Base-by-base conservation (phyloP, 1,140 invertebrate species). In the Amphibalanus amphitrite region DNA sequence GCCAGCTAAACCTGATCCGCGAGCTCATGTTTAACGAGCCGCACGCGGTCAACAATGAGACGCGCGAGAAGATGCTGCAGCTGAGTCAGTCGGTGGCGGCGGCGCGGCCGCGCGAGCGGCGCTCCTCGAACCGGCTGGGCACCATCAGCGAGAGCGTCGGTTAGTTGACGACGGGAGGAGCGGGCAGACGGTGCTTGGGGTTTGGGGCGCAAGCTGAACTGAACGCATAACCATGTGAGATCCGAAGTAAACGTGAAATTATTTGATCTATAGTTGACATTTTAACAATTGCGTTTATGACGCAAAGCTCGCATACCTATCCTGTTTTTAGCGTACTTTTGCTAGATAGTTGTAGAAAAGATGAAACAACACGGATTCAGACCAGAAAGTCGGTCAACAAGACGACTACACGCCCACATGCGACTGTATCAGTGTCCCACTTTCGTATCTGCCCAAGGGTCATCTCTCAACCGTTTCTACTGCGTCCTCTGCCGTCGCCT, bases 141-240 rank as follows among this genome's bases (percentile, higher is more conserved):
- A 65, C 64, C 64, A 65, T 65, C 64, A 65, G 64, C 64, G 64
- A 65, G 64, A 65, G 64, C 26, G 64, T 65, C 64, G 64, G 64
- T 65, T 15, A 38, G 64, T 65, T 6, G 23, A 23, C 26, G 26
- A n/a, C 13, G 13, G 47, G 13, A 25, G 13, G 47, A 15, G 47
- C 47, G 13, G 13, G 13, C 13, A 15, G 47, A 15, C 13, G 13
- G 47, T 59, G 25, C 25, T 15, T 59, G 47, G 25, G 47, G 13
- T 13, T 59, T 13, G 25, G 47, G 13, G 47, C 25, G 47, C 25
- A 13, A 15, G 47, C 25, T 13, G 13, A 59, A 15, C 13, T 59
- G 47, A 59, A 25, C 25, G 47, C 25, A 25, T 59, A 25, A 25
- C 25, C 25, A 25, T 59, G 47, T 59, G 47, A 15, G 47, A 13